A percentile compares a stretch with the other conserved stretches of the same genome.
Evolutionary conservation across 1,140 invertebrate genomes (phyloP).

Genomic region (Eurosta solidaginis): DNA sequence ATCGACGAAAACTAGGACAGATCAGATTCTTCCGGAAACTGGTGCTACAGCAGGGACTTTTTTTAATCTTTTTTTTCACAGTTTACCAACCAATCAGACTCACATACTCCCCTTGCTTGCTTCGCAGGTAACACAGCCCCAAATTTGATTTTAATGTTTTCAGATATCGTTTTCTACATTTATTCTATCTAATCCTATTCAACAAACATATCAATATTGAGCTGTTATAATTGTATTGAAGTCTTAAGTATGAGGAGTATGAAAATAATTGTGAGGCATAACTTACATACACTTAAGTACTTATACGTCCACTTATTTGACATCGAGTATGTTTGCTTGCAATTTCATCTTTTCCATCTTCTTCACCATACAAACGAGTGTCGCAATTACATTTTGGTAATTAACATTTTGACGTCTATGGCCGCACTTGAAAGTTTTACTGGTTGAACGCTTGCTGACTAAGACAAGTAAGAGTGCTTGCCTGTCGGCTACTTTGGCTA

Average conservation of each 20-base stretch:
- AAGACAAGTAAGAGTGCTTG: too few species aligned
- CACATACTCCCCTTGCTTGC: too few species aligned
- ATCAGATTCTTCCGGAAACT: too few species aligned
- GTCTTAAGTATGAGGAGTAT: not conserved
- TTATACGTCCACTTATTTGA: not conserved
- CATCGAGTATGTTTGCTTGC: not conserved
- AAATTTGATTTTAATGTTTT: not conserved
- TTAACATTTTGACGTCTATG: slow-evolving; percentile 13
- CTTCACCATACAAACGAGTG: too few species aligned
- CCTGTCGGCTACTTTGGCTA: not conserved
- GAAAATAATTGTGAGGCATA: not conserved
- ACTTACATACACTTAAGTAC: not conserved
- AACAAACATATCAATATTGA: too few species aligned
- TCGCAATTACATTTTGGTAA: not conserved
- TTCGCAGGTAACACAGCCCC: not conserved
- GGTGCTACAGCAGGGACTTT: too few species aligned
- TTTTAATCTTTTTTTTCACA: too few species aligned
- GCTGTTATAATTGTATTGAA: not conserved
- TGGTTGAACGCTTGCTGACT: not conserved
- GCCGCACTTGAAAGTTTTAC: slow-evolving; percentile 2
- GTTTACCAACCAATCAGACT: too few species aligned
- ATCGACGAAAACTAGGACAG: too few species aligned
- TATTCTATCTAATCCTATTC: too few species aligned
- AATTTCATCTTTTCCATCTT: not conserved
- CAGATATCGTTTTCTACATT: too few species aligned